Conservation (phyloP, 2,888 invertebrate genomes). For the Dynastes grantii region DNA sequence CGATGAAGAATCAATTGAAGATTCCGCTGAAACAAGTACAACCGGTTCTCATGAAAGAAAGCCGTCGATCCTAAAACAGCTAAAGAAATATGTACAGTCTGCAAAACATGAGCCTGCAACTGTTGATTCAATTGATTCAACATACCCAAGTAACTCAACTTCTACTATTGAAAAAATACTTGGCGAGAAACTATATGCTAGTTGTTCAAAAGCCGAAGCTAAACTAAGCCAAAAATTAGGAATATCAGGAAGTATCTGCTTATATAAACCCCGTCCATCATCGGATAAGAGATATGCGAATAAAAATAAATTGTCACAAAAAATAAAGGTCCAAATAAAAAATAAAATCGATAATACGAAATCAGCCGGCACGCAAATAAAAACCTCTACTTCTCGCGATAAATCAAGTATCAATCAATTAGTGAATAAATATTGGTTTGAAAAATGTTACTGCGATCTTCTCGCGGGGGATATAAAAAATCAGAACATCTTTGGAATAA, state of each 20-base stretch:
- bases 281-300: background rate
- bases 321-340: conserved; percentile 2
- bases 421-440: background rate
- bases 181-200: conserved; percentile 5
- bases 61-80: background rate
- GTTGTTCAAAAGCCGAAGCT: conserved; percentile 23
- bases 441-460: background rate
- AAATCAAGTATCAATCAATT: background rate
- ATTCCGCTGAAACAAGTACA: background rate
- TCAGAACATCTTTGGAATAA: background rate
- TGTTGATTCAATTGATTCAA: no score
- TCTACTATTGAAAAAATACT: background rate
- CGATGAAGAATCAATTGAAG: background rate
- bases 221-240: conserved; percentile 8
- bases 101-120: background rate
- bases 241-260: background rate
- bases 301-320: background rate
- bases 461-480: background rate
- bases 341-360: background rate
- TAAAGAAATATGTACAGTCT: background rate
- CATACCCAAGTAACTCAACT: background rate
- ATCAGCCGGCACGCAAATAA: background rate
- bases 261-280: background rate
- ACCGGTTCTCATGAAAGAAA: background rate
- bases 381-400: background rate